Evolutionary conservation across 2,888 invertebrate genomes (phyloP), one percentile per base, ranked within the genome.

Genomic region (Catocala sponsa): DNA sequence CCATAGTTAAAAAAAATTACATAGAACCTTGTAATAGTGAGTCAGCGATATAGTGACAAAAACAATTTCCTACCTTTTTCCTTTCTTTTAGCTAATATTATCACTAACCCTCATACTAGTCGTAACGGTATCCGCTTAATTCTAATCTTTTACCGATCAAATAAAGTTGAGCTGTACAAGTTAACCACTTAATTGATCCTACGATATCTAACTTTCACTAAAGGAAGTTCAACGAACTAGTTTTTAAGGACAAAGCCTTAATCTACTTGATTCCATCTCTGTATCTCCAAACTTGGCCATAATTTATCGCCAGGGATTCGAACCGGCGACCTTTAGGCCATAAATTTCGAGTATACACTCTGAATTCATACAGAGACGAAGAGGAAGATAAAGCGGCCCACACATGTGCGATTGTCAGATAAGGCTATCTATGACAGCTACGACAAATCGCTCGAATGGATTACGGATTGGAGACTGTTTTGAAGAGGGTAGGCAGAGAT

Each of bases 281-380:
- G 56, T 76, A 73, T 72, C 68, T 64, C 51, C 55, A 55, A 66
- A 76, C 51, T 76, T 59, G 56, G 67, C 60, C 25, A 32, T 48
- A 61, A 76, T 76, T 74, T 76, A 76, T 68, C 54, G 57, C 55
- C 55, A 35, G 35, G 64, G 66, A 63, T 62, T 68, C 61, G 70
- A 72, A 64, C 72, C 44, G 43, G 47, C 11, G 65, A 61, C 66
- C 70, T 65, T 60, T 49, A 7, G 11, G 60, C 52, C 6, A 67
- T 76, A 74, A 74, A 76, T 76, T 64, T 68, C 7, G 6, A 13
- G 55, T 59, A 65, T 72, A 68, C 63, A 66, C 59, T 51, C 64
- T 43, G 61, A 66, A 59, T 65, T 65, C 63, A 63, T 64, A 64
- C 38, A 58, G 52, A 32, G 62, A 63, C 43, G 52, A 57, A 67